phyloP scores from a whole-genome alignment of 2,113 vertebrate species.

The Dipodomys merriami region DNA sequence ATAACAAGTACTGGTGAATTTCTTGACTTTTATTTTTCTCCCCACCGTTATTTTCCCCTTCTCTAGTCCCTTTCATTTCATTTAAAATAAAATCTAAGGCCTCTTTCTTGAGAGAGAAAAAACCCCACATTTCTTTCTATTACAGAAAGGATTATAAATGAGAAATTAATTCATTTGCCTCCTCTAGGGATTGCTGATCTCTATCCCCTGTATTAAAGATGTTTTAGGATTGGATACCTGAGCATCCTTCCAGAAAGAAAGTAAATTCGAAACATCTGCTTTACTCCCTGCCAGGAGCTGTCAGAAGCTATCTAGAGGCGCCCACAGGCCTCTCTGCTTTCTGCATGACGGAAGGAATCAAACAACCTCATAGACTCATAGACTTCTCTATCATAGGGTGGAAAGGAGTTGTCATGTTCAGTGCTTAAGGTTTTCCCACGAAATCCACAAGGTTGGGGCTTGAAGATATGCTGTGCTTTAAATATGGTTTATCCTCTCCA shows the following conservation, averaged over 20 bases:
- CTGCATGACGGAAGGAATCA: not conserved
- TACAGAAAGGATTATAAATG: not conserved
- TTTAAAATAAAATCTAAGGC: not conserved
- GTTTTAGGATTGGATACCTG: not conserved
- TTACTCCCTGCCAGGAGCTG: not conserved
- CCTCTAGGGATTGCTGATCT: not conserved
- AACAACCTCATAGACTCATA: not conserved
- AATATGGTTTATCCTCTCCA: not conserved
- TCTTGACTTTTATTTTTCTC: slow-evolving; percentile 42
- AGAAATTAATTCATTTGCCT: slow-evolving; percentile 12
- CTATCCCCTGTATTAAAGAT: not conserved
- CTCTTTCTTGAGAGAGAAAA: slow-evolving; percentile 55
- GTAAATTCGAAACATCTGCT: not conserved
- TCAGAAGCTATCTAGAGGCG: not conserved
- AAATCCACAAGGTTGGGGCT: not conserved
- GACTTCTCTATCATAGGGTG: not conserved
- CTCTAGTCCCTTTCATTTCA: slow-evolving; percentile 29
- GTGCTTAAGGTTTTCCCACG: not conserved
- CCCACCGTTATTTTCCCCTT: slow-evolving; percentile 30
- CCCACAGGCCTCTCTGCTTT: not conserved
- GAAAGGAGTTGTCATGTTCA: not conserved
- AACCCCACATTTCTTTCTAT: not conserved
- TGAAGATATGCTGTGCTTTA: not conserved
- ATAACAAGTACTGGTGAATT: slow-evolving; percentile 39
- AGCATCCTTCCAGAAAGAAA: not conserved